Conservation (phyloP, 2,113 vertebrate species). For the Eretmochelys imbricata region DNA sequence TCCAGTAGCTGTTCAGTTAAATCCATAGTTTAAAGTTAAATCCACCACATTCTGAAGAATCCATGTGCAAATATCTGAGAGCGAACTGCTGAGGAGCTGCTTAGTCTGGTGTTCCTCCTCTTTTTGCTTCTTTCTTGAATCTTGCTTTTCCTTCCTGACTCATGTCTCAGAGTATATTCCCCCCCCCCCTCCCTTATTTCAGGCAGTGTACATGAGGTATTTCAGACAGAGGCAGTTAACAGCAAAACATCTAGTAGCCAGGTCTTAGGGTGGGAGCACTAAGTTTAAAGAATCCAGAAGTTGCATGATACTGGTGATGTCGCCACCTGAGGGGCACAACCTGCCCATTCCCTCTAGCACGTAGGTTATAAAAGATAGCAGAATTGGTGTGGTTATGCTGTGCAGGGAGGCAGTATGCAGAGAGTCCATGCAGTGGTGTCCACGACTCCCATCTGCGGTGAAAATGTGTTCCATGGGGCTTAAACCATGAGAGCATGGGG, state of each 20-base stretch:
- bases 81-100: neutral
- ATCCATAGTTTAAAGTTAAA: neutral
- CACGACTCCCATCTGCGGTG: neutral
- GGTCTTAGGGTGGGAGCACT: too few relatives aligned
- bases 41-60: neutral
- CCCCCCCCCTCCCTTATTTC: too few relatives aligned
- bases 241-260: too few relatives aligned
- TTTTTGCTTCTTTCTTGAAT: too few relatives aligned
- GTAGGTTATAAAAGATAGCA: neutral
- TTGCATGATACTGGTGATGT: neutral
- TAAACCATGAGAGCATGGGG: too few relatives aligned
- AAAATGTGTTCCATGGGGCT: too few relatives aligned
- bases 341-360: neutral
- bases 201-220: too few relatives aligned
- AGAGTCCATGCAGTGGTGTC: neutral
- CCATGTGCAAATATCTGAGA: fast-evolving
- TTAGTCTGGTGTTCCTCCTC: neutral
- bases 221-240: too few relatives aligned
- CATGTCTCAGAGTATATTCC: too few relatives aligned
- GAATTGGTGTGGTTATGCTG: neutral
- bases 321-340: neutral
- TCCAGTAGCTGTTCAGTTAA: neutral
- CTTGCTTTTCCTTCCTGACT: too few relatives aligned
- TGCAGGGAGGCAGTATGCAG: neutral
- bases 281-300: neutral